phyloP scores from a whole-genome alignment of 2,888 invertebrate species.

The Noctuana brunneofusca region DNA sequence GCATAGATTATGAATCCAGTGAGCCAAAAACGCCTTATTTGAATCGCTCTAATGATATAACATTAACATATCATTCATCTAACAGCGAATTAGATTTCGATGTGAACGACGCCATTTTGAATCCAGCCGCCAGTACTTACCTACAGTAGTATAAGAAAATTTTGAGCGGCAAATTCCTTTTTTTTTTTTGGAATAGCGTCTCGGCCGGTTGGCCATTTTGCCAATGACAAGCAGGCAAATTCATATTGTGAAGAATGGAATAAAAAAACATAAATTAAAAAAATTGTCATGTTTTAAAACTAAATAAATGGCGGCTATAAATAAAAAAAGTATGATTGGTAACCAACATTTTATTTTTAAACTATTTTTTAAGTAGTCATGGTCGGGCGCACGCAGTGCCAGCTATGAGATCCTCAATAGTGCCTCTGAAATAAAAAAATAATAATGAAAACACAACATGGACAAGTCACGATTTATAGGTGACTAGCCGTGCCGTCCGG shows the following conservation, averaged over 20 bases:
- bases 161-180: background rate
- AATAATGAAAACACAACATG: background rate
- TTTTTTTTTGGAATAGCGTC: no score
- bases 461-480: no score
- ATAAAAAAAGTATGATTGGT: background rate
- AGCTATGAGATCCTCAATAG: constrained; percentile 52
- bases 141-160: constrained; percentile 22
- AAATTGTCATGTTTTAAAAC: no score
- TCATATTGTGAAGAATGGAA: no score
- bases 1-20: constrained; percentile 47
- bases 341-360: background rate
- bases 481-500: no score
- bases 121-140: background rate
- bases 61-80: constrained; percentile 40
- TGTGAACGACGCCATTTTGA: constrained; percentile 19
- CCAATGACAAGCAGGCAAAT: no score
- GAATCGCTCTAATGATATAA: constrained; percentile 29
- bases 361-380: background rate
- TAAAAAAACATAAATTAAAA: no score
- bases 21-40: constrained; percentile 5
- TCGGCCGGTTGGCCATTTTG: no score
- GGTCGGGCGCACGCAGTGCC: constrained; percentile 50
- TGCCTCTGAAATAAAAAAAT: constrained; percentile 49
- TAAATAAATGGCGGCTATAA: no score
- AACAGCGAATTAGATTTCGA: constrained; percentile 33